Percentiles rank a stretch among this genome's conserved stretches.
Conservation (phyloP, 2,888 invertebrate genomes). For the Cheilosia scutellata region DNA sequence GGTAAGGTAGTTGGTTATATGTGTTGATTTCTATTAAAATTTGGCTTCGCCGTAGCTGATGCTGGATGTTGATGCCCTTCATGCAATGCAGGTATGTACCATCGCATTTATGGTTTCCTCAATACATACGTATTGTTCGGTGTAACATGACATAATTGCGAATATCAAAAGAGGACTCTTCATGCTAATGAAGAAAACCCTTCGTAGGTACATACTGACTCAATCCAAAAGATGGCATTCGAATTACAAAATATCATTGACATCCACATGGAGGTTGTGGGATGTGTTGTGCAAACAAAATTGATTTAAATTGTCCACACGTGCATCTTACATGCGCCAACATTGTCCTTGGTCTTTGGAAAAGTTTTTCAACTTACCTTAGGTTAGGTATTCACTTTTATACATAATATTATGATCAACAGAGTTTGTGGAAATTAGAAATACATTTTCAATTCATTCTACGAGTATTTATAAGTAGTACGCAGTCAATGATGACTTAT, state of each 20-base stretch:
- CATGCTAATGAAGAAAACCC: conserved; percentile 38
- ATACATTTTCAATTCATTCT: too few species aligned
- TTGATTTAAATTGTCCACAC: conserved; percentile 30
- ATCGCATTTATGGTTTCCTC: background rate
- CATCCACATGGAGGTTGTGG: conserved; percentile 11
- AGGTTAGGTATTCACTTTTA: too few species aligned
- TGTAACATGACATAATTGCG: conserved; percentile 48
- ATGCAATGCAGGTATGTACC: background rate
- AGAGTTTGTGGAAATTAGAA: too few species aligned
- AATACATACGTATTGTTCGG: background rate
- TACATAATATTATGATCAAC: too few species aligned
- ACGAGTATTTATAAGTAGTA: too few species aligned
- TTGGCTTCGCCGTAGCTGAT: conserved; percentile 28
- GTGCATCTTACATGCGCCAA: too few species aligned
- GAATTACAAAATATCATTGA: conserved; percentile 37
- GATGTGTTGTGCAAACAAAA: conserved; percentile 31
- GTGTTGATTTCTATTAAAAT: conserved; percentile 58
- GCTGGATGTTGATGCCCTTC: conserved; percentile 11
- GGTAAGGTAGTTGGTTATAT: background rate
- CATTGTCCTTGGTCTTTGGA: too few species aligned
- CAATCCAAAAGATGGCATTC: conserved; percentile 52
- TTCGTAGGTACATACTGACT: conserved; percentile 1
- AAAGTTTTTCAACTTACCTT: too few species aligned
- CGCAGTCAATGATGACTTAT: too few species aligned
- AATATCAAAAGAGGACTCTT: conserved; percentile 51